phyloP scores from a whole-genome alignment of 2,797 vertebrate genomes.

The Macropodus opercularis region DNA sequence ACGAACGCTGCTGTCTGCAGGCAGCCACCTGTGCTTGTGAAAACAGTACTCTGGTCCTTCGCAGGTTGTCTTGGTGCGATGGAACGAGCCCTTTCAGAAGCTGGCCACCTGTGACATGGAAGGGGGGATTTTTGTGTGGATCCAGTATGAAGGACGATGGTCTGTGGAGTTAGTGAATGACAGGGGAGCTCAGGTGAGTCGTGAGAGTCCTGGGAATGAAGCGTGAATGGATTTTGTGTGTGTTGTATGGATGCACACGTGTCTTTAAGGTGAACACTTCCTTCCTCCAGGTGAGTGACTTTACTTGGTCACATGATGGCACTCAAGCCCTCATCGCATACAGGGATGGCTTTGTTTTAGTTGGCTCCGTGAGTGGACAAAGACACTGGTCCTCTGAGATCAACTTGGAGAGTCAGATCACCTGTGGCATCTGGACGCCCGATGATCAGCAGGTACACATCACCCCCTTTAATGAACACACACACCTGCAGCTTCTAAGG shows the following conservation, averaged over 20 bases:
- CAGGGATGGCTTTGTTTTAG: conserved; percentile 96
- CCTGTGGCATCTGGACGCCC: conserved; percentile 99
- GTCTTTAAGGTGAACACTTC: not conserved
- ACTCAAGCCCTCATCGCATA: conserved; percentile 99
- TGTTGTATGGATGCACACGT: not conserved
- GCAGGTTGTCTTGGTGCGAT: conserved; percentile 97
- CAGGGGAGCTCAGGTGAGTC: conserved; percentile 90
- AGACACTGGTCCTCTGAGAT: conserved; percentile 99
- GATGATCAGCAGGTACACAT: conserved; percentile 96
- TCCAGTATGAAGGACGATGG: conserved; percentile 99
- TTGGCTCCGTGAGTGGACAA: conserved; percentile 97
- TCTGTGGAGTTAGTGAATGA: conserved; percentile 99
- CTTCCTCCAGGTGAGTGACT: conserved; percentile 92
- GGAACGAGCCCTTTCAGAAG: conserved; percentile 99
- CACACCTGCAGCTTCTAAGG: conserved; percentile 27
- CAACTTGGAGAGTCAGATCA: conserved; percentile 99
- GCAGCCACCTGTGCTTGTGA: conserved; percentile 33
- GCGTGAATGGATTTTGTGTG: not conserved
- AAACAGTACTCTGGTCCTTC: conserved; percentile 13
- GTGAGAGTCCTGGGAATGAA: not conserved
- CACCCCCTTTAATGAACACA: too few relatives aligned
- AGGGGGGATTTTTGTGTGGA: conserved; percentile 99
- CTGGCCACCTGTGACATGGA: conserved; percentile 98
- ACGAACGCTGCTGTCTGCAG: conserved; percentile 19
- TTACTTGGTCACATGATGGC: conserved; percentile 99